Conservation (phyloP, 2,888 invertebrate genomes). For the Drosophila infuscata region DNA sequence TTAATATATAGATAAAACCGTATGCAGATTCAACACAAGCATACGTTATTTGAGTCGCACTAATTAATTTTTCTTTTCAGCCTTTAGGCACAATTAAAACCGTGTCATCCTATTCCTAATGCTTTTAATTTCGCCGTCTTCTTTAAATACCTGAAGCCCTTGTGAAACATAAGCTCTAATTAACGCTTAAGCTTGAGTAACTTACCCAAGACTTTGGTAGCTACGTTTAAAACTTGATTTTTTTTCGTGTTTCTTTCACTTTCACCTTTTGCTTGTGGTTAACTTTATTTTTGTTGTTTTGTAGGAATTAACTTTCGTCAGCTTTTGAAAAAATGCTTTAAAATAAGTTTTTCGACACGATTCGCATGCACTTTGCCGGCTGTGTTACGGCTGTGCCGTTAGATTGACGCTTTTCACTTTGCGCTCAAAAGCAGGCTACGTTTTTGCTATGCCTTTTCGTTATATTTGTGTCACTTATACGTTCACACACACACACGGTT, state of each 20-base stretch:
- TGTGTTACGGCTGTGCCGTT: slow-evolving; percentile 7
- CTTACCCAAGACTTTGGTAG: slow-evolving; percentile 39
- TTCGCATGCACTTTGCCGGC: slow-evolving; percentile 48
- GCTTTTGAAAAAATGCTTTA: slow-evolving; percentile 23
- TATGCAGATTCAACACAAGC: not conserved
- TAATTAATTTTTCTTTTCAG: slow-evolving; percentile 12
- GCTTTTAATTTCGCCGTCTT: slow-evolving; percentile 6
- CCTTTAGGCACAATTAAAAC: not conserved
- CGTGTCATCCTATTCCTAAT: slow-evolving; percentile 1
- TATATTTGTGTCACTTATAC: slow-evolving; percentile 1
- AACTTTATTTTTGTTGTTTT: slow-evolving; percentile 13
- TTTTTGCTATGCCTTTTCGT: slow-evolving; percentile 22
- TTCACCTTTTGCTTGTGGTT: slow-evolving; percentile 31
- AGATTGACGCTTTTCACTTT: slow-evolving; percentile 34
- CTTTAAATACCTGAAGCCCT: slow-evolving; percentile 31
- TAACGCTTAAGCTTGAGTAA: slow-evolving; percentile 37
- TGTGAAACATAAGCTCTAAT: slow-evolving; percentile 34
- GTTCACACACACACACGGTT: slow-evolving; percentile 14
- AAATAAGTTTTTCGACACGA: slow-evolving; percentile 13
- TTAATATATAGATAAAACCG: not conserved
- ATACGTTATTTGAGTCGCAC: not conserved
- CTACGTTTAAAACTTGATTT: slow-evolving; percentile 28
- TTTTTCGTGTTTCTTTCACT: slow-evolving; percentile 7
- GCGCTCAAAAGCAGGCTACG: slow-evolving; percentile 53
- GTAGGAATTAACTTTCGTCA: not conserved